Percentiles rank a stretch among this genome's conserved stretches.
Evolutionary conservation across 2,113 vertebrate genomes (phyloP).

Genomic region (Felis chaus): DNA sequence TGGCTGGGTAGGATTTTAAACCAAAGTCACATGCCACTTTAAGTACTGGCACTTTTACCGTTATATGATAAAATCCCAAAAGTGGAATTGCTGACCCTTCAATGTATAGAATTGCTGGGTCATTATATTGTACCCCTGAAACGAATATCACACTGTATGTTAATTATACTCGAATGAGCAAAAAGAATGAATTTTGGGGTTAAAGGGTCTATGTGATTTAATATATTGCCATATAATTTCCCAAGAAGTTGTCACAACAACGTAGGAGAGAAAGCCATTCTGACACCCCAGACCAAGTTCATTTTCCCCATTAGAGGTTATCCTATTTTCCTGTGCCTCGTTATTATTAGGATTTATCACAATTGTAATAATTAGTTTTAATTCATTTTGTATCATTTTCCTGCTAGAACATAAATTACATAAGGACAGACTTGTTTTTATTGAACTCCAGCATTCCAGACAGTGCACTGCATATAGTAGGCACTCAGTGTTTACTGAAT

Average conservation of each 20-base stretch:
- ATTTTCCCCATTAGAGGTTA: not conserved
- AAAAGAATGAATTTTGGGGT: not conserved
- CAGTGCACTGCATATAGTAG: not conserved
- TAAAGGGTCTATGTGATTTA: not conserved
- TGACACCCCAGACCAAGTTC: not conserved
- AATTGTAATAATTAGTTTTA: not conserved
- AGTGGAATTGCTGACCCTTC: not conserved
- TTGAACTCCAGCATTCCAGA: not conserved
- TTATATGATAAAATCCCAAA: not conserved
- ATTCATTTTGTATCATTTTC: not conserved
- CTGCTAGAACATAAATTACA: not conserved
- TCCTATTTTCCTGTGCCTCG: not conserved
- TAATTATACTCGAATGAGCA: not conserved
- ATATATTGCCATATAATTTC: not conserved
- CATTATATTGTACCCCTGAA: not conserved
- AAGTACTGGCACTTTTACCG: not conserved
- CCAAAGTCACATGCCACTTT: not conserved
- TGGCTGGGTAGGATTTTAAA: not conserved
- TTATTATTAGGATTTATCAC: not conserved
- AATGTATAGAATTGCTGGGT: not conserved
- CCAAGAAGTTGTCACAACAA: not conserved
- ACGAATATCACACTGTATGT: not conserved
- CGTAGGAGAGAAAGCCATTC: not conserved
- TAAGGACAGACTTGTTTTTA: not conserved
- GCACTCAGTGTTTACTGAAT: not conserved